Conservation (phyloP, 2,113 vertebrate genomes). For the Brachypteracias leptosomus region DNA sequence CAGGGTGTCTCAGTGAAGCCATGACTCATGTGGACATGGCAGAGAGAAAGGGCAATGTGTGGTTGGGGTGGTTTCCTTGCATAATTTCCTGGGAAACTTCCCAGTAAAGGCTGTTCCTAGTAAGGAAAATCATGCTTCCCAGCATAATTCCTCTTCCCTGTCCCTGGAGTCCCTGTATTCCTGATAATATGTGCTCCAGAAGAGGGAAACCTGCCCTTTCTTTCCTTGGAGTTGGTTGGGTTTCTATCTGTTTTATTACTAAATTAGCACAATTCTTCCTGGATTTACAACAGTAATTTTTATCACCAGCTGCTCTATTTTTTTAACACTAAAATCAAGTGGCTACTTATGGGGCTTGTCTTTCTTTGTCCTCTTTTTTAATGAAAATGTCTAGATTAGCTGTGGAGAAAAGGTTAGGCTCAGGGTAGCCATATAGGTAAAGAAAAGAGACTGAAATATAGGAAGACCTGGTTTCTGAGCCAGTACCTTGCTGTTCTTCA, state of each 20-base stretch:
- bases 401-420: neutral
- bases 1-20: neutral
- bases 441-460: neutral
- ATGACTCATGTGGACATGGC: rapidly evolving
- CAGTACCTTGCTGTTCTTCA: neutral
- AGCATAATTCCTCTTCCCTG: neutral
- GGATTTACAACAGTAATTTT: neutral
- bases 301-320: neutral
- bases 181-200: neutral
- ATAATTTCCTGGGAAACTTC: neutral
- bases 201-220: neutral
- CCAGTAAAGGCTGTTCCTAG: neutral
- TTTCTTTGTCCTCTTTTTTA: neutral
- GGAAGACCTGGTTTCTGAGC: neutral
- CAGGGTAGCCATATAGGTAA: neutral
- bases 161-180: neutral
- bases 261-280: neutral
- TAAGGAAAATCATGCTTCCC: neutral
- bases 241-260: neutral
- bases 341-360: neutral
- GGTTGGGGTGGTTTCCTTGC: neutral
- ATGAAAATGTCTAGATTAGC: neutral
- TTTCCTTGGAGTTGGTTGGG: neutral
- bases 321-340: neutral
- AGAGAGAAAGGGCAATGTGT: neutral